Base-by-base conservation (phyloP, 1,140 invertebrate genomes). In the Drosophila novamexicana region DNA sequence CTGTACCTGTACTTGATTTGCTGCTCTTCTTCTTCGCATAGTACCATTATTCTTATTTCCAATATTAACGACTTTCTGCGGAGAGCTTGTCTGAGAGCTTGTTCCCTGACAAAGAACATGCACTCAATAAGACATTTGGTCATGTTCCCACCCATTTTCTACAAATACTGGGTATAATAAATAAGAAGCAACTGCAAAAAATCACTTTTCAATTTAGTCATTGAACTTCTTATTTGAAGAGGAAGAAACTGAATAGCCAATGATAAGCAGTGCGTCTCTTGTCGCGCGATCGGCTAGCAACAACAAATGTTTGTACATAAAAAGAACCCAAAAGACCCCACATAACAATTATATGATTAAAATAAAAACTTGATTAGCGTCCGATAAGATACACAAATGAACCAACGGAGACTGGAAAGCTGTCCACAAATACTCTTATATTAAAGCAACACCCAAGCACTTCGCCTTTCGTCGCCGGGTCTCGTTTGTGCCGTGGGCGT, bases 161-260 rank as follows among this genome's bases (percentile, higher is more conserved):
- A 29, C 3, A 5, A 5, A 5, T 29, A 29, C 22, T 29, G 22
- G 22, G 22, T 29, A 29, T 29, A 5, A 29, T 29, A 29, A 29
- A 29, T 29, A 29, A 5, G 22, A 5, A 29, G 3, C 59, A 74
- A 66, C 71, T 71, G 66, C 66, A 72, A 69, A 39, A 79, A 79
- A 69, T 66, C 37, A 77, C 54, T 59, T 79, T 77, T 52, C 66
- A 86, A 71, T 86, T 86, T 88, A 88, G 83, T 88, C 83, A 86
- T 88, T 86, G 79, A 86, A 86, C 83, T 72, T 86, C 79, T 68
- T 59, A 83, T 65, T 75, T 74, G 53, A 56, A 53, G 67, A 63
- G 42, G 22, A 42, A 52, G 56, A 66, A 16, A 12, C 36, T 14
- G 10, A 56, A 40, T 34, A 29, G 18, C 42, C 22, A 50, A 50